Conservation (phyloP, 2,113 vertebrate genomes). For the Gymnogyps californianus region DNA sequence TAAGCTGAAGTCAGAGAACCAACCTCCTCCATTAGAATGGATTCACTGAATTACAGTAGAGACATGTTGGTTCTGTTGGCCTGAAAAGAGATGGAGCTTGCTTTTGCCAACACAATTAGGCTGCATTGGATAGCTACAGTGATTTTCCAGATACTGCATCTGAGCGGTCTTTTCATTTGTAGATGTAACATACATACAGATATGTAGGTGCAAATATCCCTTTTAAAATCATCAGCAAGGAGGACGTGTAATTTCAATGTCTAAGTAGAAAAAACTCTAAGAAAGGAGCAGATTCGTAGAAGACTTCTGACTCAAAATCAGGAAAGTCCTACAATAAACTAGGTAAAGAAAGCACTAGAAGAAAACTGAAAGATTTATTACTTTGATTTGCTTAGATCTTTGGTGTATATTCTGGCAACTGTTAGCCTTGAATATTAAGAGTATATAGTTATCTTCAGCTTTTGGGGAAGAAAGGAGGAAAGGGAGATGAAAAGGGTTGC, state of each 20-base stretch:
- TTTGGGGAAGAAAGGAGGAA: not conserved
- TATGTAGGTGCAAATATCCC: not conserved
- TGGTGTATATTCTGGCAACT: not conserved
- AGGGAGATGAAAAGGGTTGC: rapidly evolving
- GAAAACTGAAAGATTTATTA: rapidly evolving
- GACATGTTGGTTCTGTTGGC: not conserved
- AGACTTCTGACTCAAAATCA: not conserved
- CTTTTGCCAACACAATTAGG: not conserved
- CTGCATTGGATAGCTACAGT: not conserved
- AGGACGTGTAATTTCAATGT: not conserved
- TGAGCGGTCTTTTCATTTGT: not conserved
- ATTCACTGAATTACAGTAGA: not conserved
- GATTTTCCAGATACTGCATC: not conserved
- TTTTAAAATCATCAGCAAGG: not conserved
- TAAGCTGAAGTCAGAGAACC: not conserved
- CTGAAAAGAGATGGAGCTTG: not conserved
- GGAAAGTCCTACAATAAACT: not conserved
- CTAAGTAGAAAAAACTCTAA: not conserved
- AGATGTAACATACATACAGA: not conserved
- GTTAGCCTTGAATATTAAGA: not conserved
- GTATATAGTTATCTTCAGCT: not conserved
- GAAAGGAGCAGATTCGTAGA: not conserved
- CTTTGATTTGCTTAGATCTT: not conserved
- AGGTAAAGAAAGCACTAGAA: not conserved
- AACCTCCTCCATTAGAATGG: not conserved